Conservation (phyloP, 2,888 invertebrate genomes). For the Pedicia rivosa region DNA sequence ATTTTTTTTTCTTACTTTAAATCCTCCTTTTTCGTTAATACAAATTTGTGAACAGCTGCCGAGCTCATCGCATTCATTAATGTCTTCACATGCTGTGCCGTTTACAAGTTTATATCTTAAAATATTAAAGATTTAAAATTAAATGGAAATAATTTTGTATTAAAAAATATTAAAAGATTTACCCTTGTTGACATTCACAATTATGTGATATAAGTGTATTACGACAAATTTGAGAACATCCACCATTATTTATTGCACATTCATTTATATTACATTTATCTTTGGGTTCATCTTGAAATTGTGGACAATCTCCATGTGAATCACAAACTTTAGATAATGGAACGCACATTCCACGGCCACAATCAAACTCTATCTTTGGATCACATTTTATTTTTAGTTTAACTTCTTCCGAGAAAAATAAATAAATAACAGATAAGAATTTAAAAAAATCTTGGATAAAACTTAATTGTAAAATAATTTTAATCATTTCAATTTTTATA, state of each 20-base stretch:
- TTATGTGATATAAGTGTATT: constrained; percentile 62
- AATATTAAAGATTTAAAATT: neutral
- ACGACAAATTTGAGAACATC: constrained; percentile 74
- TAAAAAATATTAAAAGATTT: constrained; percentile 12
- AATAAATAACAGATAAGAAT: too few species aligned
- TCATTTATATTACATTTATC: constrained; percentile 66
- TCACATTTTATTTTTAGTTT: constrained; percentile 49
- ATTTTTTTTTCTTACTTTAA: constrained; percentile 44
- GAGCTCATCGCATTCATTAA: constrained; percentile 79
- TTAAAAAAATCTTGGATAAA: neutral
- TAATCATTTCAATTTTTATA: too few species aligned
- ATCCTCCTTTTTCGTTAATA: constrained; percentile 78
- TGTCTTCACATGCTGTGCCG: constrained; percentile 71
- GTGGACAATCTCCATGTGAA: constrained; percentile 70
- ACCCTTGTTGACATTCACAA: constrained; percentile 67
- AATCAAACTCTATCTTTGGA: constrained; percentile 64
- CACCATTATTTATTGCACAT: constrained; percentile 64
- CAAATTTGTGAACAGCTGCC: constrained; percentile 93
- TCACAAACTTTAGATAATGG: constrained; percentile 66
- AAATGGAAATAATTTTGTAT: too few species aligned
- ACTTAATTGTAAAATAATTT: neutral
- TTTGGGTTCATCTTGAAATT: constrained; percentile 73
- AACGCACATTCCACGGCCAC: constrained; percentile 74
- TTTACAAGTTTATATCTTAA: constrained; percentile 49
- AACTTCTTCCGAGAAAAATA: constrained; percentile 29